Evolutionary conservation across 2,888 invertebrate species (phyloP).

Genomic region (Odontothrips loti): DNA sequence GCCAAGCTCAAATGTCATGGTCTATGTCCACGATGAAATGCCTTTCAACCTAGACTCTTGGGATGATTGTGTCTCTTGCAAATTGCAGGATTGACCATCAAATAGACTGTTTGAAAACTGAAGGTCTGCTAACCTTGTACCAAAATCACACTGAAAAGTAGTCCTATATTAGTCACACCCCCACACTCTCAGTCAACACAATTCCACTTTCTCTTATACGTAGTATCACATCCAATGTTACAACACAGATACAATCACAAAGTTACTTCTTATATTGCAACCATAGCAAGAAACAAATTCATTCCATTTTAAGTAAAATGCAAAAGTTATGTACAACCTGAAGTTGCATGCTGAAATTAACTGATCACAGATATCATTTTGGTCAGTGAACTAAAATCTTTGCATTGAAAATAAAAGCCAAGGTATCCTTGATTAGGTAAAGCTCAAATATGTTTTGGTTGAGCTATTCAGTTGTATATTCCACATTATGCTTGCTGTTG

Average conservation of each 20-base stretch:
- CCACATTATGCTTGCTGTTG: too few relatives aligned
- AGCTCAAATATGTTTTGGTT: too few relatives aligned
- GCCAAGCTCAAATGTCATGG: too few relatives aligned
- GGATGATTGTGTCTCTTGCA: too few relatives aligned
- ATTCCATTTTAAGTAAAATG: background rate
- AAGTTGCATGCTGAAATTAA: background rate
- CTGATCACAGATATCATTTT: conserved; percentile 31
- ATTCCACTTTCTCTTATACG: conserved; percentile 3
- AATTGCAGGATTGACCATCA: too few relatives aligned
- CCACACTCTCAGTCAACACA: background rate
- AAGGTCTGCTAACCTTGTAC: too few relatives aligned
- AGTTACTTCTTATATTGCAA: conserved; percentile 22
- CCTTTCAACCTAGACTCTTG: too few relatives aligned
- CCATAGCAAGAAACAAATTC: background rate
- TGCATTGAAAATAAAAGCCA: background rate
- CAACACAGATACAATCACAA: conserved; percentile 10
- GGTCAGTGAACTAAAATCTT: conserved; percentile 29
- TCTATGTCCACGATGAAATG: too few relatives aligned
- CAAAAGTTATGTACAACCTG: conserved; percentile 22
- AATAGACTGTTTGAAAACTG: too few relatives aligned
- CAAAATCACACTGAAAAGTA: too few relatives aligned
- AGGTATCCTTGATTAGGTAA: too few relatives aligned
- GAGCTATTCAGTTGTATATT: background rate
- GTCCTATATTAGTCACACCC: too few relatives aligned
- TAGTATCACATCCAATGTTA: conserved; percentile 27